Evolutionary conservation across 2,888 invertebrate species (phyloP).

Genomic region (Cyclophora albipunctata): DNA sequence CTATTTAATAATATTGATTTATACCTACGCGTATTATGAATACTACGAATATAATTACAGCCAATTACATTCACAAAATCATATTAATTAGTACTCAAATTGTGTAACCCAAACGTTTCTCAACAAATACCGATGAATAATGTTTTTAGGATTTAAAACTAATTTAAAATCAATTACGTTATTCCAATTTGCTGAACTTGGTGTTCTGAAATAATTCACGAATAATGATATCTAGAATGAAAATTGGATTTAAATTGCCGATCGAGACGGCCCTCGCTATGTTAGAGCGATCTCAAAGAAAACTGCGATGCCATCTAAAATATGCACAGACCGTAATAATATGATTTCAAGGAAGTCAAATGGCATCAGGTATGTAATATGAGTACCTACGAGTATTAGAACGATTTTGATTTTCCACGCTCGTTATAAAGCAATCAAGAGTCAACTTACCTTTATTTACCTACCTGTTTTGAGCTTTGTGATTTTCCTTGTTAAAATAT

Average conservation of each 20-base stretch:
- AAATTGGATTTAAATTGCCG: slow-evolving; percentile 18
- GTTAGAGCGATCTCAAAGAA: slow-evolving; percentile 3
- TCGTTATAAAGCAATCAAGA: no score
- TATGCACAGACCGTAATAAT: slow-evolving; percentile 6
- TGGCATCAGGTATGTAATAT: slow-evolving; percentile 1
- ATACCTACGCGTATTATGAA: no score
- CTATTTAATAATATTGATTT: no score
- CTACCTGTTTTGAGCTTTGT: no score
- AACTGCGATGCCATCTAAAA: slow-evolving; percentile 1
- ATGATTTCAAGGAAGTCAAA: slow-evolving; percentile 5
- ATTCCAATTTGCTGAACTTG: slow-evolving; percentile 2
- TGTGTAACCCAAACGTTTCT: no score
- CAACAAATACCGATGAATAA: no score
- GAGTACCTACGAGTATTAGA: background rate
- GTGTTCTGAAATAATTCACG: slow-evolving; percentile 9
- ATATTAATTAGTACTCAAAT: no score
- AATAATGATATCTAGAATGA: slow-evolving; percentile 17
- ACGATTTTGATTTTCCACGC: no score
- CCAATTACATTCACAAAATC: no score
- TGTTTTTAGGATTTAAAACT: background rate
- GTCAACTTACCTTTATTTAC: no score
- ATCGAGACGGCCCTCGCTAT: background rate
- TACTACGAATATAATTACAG: no score
- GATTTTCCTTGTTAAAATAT: no score
- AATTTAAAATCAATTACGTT: slow-evolving; percentile 5